phyloP scores from a whole-genome alignment of 2,113 vertebrate genomes.

The Ivindomyrus marchei region DNA sequence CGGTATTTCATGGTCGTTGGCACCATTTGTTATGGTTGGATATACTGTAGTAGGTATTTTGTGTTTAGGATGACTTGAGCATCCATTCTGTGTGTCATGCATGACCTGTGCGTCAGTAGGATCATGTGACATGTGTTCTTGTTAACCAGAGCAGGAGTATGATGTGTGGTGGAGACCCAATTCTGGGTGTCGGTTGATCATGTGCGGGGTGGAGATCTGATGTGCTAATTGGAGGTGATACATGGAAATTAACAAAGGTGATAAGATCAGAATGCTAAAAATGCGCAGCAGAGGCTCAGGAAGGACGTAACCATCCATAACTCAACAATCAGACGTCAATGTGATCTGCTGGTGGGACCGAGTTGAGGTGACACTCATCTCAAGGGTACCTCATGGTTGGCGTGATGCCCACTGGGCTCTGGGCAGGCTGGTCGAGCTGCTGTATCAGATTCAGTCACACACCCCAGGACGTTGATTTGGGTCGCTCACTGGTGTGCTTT shows the following conservation, averaged over 20 bases:
- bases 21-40: background rate
- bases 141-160: background rate
- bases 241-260: conserved; percentile 38
- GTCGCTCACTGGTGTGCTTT: background rate
- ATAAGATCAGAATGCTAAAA: background rate
- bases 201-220: conserved; percentile 53
- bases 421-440: background rate
- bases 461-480: background rate
- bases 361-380: background rate
- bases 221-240: conserved; percentile 51
- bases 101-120: background rate
- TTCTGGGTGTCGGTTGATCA: conserved; percentile 37
- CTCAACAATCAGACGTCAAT: background rate
- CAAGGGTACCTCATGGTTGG: background rate
- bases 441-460: background rate
- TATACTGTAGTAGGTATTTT: background rate
- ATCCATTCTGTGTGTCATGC: background rate
- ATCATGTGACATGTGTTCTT: background rate
- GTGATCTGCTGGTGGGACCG: background rate
- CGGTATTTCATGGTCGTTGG: background rate
- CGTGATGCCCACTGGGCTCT: background rate
- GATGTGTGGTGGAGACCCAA: background rate
- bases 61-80: background rate
- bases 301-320: background rate
- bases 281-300: background rate